phyloP scores from a whole-genome alignment of 2,888 invertebrate genomes.

The Schizotus pectinicornis region DNA sequence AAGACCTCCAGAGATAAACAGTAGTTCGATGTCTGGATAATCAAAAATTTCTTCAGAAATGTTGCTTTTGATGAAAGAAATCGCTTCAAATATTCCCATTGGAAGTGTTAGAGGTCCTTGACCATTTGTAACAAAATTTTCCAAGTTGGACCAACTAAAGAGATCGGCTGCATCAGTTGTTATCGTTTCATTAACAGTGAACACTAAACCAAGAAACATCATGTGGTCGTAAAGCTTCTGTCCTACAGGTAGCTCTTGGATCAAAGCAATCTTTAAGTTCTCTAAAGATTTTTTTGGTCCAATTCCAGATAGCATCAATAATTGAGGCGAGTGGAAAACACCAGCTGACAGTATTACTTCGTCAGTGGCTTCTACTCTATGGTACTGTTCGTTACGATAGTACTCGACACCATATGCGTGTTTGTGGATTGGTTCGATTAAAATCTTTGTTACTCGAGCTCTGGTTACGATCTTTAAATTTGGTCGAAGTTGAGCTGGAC shows the following conservation, averaged over 20 bases:
- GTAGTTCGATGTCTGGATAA: slow-evolving; percentile 74
- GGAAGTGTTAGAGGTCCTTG: slow-evolving; percentile 63
- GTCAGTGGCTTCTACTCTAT: slow-evolving; percentile 66
- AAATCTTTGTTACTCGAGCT: slow-evolving; percentile 68
- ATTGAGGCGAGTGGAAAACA: slow-evolving; percentile 86
- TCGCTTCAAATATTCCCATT: slow-evolving; percentile 63
- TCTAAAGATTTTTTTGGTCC: slow-evolving; percentile 69
- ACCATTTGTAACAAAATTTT: slow-evolving; percentile 58
- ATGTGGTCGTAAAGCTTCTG: slow-evolving; percentile 69
- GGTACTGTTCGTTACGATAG: slow-evolving; percentile 59
- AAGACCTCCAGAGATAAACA: slow-evolving; percentile 65
- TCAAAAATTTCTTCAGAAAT: slow-evolving; percentile 58
- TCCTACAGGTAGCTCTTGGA: slow-evolving; percentile 73
- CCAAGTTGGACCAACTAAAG: slow-evolving; percentile 45
- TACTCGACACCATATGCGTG: slow-evolving; percentile 74
- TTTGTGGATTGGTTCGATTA: slow-evolving; percentile 68
- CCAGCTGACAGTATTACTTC: slow-evolving; percentile 89
- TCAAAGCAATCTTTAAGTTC: slow-evolving; percentile 63
- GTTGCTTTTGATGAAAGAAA: slow-evolving; percentile 67
- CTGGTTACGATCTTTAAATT: slow-evolving; percentile 73
- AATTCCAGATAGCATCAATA: slow-evolving; percentile 81
- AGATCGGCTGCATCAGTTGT: slow-evolving; percentile 41
- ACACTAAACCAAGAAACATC: slow-evolving; percentile 60
- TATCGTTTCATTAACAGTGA: slow-evolving; percentile 41
- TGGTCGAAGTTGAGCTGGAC: slow-evolving; percentile 63